Percentiles rank a stretch among this genome's conserved stretches.
phyloP scores from a whole-genome alignment of 2,888 invertebrate species.

The Blastobasis lacticolella region DNA sequence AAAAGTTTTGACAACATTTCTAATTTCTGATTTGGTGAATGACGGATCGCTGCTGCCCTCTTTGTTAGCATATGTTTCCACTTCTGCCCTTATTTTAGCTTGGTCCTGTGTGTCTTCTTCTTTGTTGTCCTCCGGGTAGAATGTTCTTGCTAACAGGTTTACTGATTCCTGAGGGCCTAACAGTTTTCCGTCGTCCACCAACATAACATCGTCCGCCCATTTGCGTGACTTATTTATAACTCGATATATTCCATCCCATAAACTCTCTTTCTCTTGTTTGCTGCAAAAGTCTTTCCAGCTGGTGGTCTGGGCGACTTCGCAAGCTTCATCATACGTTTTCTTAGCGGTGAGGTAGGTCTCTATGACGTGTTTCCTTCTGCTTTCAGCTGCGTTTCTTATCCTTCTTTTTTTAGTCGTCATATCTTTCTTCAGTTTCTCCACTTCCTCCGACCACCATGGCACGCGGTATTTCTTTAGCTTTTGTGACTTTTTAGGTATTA shows the following conservation, averaged over 20 bases:
- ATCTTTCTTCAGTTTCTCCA: slow-evolving; percentile 1
- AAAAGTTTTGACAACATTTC: not conserved
- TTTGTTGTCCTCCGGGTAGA: slow-evolving; percentile 6
- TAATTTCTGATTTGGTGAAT: not conserved
- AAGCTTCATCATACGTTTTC: slow-evolving; percentile 2
- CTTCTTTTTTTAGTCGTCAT: not conserved
- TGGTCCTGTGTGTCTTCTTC: not conserved
- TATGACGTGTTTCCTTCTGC: not conserved
- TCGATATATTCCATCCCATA: slow-evolving; percentile 12
- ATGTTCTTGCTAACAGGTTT: slow-evolving; percentile 6
- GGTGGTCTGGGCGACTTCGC: not conserved
- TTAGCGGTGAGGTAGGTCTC: not conserved
- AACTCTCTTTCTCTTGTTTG: slow-evolving; percentile 4
- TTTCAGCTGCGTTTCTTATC: slow-evolving; percentile 1
- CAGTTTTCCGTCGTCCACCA: not conserved
- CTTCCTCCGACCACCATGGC: slow-evolving; percentile 6
- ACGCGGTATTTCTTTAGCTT: not conserved
- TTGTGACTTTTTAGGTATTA: not conserved
- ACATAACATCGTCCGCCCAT: slow-evolving; percentile 2
- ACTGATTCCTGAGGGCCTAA: slow-evolving; percentile 6
- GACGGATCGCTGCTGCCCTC: not conserved
- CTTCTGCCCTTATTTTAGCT: too few relatives aligned
- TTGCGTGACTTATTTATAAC: slow-evolving; percentile 2
- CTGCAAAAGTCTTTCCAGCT: slow-evolving; percentile 12
- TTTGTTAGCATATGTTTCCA: not conserved